Conservation (phyloP, 1,140 invertebrate species). For the Papilio machaon region DNA sequence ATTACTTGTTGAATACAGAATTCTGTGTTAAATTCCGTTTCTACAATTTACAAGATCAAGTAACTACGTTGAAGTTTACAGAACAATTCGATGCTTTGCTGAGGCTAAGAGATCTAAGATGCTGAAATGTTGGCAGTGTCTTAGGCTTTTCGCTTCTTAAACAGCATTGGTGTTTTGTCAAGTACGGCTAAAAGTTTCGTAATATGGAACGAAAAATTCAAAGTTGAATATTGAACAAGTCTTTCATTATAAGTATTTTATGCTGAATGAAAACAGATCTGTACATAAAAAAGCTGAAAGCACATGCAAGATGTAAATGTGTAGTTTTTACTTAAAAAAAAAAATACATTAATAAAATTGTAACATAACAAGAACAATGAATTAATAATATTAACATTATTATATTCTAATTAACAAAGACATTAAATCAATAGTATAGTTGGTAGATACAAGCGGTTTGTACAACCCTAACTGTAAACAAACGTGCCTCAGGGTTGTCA, state of each 20-base stretch:
- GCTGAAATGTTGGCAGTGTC: background rate
- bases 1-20: slow-evolving; percentile 25
- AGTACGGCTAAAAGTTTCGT: background rate
- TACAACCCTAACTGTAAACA: slow-evolving; percentile 57
- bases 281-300: too few relatives aligned
- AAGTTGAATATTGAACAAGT: too few relatives aligned
- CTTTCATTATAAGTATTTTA: background rate
- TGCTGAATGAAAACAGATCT: too few relatives aligned
- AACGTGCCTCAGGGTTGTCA: slow-evolving; percentile 68
- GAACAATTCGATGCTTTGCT: slow-evolving; percentile 6
- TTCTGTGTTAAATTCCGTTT: background rate
- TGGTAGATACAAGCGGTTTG: background rate
- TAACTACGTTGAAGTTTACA: background rate
- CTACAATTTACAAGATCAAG: slow-evolving; percentile 12
- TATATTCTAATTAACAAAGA: background rate
- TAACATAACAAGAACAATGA: background rate
- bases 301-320: too few relatives aligned
- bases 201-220: background rate
- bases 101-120: background rate
- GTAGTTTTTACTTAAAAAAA: too few relatives aligned
- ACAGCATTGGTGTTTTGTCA: background rate
- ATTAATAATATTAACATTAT: background rate
- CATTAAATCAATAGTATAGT: slow-evolving; percentile 20
- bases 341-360: background rate
- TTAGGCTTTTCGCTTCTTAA: background rate